These are phyloP conservation scores for Leptoteleia sp. DNA, from an alignment of 1,140 invertebrate genomes.

Conservation along the genomic window DNA sequence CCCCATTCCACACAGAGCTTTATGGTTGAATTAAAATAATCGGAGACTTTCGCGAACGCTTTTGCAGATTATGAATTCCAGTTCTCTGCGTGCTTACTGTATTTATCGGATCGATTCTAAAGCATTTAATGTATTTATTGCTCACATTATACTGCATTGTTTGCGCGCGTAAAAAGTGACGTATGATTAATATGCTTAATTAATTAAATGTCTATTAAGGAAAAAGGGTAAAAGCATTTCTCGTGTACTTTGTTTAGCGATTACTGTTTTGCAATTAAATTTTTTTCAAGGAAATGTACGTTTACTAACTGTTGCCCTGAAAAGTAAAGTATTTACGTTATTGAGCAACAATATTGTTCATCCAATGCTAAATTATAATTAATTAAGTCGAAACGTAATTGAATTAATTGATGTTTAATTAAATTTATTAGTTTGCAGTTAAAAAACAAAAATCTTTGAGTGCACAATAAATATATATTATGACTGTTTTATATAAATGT, in stretches of 20 bases:
- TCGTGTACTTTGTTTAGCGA: not conserved
- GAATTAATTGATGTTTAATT: too few relatives aligned
- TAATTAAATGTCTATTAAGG: constrained; percentile 10
- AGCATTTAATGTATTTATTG: constrained; percentile 20
- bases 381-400: too few relatives aligned
- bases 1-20: constrained; percentile 3
- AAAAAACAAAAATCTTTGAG: too few relatives aligned
- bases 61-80: constrained; percentile 13
- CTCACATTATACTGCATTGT: too few relatives aligned
- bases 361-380: too few relatives aligned
- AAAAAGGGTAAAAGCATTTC: not conserved
- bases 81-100: not conserved
- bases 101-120: constrained; percentile 10
- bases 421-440: too few relatives aligned
- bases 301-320: too few relatives aligned
- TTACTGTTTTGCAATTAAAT: not conserved
- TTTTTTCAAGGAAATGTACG: not conserved
- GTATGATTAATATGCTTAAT: constrained; percentile 8
- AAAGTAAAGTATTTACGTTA: too few relatives aligned
- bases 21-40: constrained; percentile 32
- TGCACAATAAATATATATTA: too few relatives aligned
- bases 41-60: constrained; percentile 23
- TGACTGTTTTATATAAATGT: too few relatives aligned
- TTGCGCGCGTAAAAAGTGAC: not conserved
- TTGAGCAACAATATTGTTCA: too few relatives aligned